These are phyloP conservation scores for Ichneumoninae sp. DNA, from an alignment of 2,888 invertebrate species.

Conservation along the genomic window DNA sequence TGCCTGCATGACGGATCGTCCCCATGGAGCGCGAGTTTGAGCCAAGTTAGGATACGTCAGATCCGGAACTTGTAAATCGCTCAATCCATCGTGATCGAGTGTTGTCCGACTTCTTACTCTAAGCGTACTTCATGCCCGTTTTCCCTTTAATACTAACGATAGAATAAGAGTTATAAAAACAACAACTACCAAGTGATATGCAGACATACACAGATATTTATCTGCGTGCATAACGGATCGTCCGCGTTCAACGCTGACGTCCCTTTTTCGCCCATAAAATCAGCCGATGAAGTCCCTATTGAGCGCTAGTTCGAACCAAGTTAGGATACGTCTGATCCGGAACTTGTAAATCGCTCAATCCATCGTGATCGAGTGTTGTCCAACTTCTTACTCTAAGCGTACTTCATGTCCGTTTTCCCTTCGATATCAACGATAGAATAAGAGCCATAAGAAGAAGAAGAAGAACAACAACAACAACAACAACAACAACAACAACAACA, in stretches of 20 bases:
- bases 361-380: conserved; percentile 29
- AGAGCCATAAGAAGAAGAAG: conserved; percentile 39
- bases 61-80: conserved; percentile 64
- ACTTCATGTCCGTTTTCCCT: background rate
- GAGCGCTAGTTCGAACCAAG: conserved; percentile 67
- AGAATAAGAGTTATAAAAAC: conserved; percentile 61
- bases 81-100: conserved; percentile 51
- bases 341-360: conserved; percentile 64
- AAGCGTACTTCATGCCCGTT: background rate
- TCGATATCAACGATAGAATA: conserved; percentile 54
- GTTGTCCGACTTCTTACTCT: conserved; percentile 7
- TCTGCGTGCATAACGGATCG: conserved; percentile 17
- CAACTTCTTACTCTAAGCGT: conserved; percentile 5
- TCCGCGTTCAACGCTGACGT: conserved; percentile 62
- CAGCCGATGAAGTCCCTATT: conserved; percentile 63
- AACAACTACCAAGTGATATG: conserved; percentile 21
- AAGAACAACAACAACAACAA: conserved; percentile 51
- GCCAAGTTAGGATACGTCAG: conserved; percentile 73
- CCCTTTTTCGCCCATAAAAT: conserved; percentile 62
- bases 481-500: too few relatives aligned
- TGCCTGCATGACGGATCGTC: conserved; percentile 27
- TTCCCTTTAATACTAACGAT: conserved; percentile 5
- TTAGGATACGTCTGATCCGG: conserved; percentile 70
- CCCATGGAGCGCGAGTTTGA: conserved; percentile 59
- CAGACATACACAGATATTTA: background rate